Percentiles rank a stretch among this genome's conserved stretches.
Evolutionary conservation across 2,797 vertebrate species (phyloP).

Genomic region (Oryzias sinensis): DNA sequence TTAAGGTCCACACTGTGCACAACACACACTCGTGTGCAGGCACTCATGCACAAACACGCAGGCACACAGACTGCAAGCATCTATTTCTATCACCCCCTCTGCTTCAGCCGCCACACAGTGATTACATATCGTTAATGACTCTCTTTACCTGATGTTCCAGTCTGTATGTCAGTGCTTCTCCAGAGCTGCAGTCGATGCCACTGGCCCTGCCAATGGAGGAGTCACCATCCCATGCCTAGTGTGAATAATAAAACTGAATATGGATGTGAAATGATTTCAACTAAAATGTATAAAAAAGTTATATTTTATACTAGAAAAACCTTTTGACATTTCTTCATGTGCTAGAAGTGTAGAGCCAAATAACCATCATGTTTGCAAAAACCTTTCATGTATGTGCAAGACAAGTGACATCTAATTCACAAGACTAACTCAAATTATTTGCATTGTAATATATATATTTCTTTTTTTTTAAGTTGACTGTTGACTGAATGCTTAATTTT

Average conservation of each 20-base stretch:
- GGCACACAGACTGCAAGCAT: slow-evolving; percentile 33
- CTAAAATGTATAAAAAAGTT: too few relatives aligned
- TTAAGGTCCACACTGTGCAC: slow-evolving; percentile 35
- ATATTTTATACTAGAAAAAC: too few relatives aligned
- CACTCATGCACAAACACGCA: slow-evolving; percentile 19
- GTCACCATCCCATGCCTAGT: background rate
- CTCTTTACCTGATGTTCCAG: slow-evolving; percentile 48
- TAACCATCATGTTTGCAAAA: too few relatives aligned
- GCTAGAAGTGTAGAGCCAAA: too few relatives aligned
- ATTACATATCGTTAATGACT: slow-evolving; percentile 70
- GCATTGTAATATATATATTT: too few relatives aligned
- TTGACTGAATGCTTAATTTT: too few relatives aligned
- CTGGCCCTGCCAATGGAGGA: background rate
- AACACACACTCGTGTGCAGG: slow-evolving; percentile 8
- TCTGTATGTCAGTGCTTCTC: slow-evolving; percentile 41
- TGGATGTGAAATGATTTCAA: too few relatives aligned
- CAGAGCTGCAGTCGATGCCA: slow-evolving; percentile 18
- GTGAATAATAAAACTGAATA: background rate
- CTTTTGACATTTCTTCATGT: too few relatives aligned
- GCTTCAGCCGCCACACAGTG: slow-evolving; percentile 49
- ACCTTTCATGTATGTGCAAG: too few relatives aligned
- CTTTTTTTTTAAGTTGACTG: too few relatives aligned
- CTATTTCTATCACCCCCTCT: slow-evolving; percentile 47
- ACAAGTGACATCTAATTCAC: too few relatives aligned
- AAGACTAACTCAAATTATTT: too few relatives aligned